Percentiles rank a stretch among this genome's conserved stretches.
phyloP scores from a whole-genome alignment of 2,888 invertebrate genomes.

The Apodemia duryi region DNA sequence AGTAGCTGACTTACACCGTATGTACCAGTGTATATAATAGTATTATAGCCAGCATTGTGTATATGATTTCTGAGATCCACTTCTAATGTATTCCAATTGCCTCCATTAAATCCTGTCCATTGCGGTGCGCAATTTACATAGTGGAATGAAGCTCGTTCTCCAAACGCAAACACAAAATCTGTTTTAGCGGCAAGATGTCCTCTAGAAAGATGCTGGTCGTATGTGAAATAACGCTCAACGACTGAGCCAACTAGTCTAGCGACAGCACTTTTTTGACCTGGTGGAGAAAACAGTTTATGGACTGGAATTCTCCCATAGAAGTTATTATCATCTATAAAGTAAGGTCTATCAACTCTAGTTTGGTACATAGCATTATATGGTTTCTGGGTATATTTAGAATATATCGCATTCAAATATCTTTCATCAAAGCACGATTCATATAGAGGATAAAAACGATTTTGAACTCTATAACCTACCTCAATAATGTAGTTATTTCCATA shows the following conservation, averaged over 20 bases:
- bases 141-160: slow-evolving; percentile 82
- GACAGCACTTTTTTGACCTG: slow-evolving; percentile 49
- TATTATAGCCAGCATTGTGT: slow-evolving; percentile 47
- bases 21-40: slow-evolving; percentile 80
- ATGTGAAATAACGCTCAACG: slow-evolving; percentile 59
- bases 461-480: slow-evolving; percentile 61
- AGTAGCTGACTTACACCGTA: slow-evolving; percentile 76
- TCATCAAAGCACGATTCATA: slow-evolving; percentile 67
- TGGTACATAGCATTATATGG: slow-evolving; percentile 63
- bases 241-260: slow-evolving; percentile 45
- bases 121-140: slow-evolving; percentile 84
- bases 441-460: slow-evolving; percentile 48
- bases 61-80: slow-evolving; percentile 60
- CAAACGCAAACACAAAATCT: slow-evolving; percentile 80
- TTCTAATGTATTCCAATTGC: slow-evolving; percentile 80
- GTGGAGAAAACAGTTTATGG: slow-evolving; percentile 51
- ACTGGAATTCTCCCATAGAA: slow-evolving; percentile 52
- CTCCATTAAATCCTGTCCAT: slow-evolving; percentile 82
- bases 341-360: slow-evolving; percentile 56
- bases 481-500: slow-evolving; percentile 46
- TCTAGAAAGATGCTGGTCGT: slow-evolving; percentile 66
- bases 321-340: slow-evolving; percentile 49
- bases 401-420: slow-evolving; percentile 43
- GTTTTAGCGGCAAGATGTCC: slow-evolving; percentile 83
- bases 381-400: slow-evolving; percentile 63